Base-by-base conservation (phyloP, 2,797 vertebrate species). In the Phaenicophaeus curvirostris region DNA sequence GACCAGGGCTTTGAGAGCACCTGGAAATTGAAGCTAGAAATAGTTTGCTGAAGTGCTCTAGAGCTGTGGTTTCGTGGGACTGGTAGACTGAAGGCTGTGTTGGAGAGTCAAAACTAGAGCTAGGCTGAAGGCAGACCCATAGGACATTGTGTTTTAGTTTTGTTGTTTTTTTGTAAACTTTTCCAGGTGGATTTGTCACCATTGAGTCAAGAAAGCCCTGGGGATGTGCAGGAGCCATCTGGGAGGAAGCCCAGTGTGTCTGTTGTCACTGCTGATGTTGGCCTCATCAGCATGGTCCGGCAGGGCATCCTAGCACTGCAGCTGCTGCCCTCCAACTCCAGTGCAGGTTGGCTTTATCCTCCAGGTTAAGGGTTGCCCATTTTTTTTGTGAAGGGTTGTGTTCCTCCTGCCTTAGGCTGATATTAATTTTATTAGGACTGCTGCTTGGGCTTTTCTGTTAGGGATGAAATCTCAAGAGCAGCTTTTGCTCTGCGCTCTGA, bases 221-320 rank as follows among this genome's bases (percentile, higher is more conserved):
- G 95, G 94, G 98, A 98, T 2, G 41, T 91, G 23, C 88, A 96
- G 66, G 98, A 99, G 77, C 96, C 97, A 7, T 95, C 81, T 7
- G 96, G 98, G 41, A 98, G 98, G 93, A 99, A 98, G 93, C 97
- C 98, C 82, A 98, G 98, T 0, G 96, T 99, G 91, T 99, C 99
- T 76, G 98, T 99, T 98, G 99, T 99, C 89, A 99, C 99, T 8
- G 98, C 99, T 14, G 99, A 99, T 7, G 98, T 99, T 80, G 99
- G 99, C 16, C 98, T 99, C 44, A 99, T 99, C 98, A 99, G 98
- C 97, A 99, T 99, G 99, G 99, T 99, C 23, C 98, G 99, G 30
- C 99, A 99, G 85, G 99, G 99, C 23, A 99, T 99, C 96, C 97
- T 99, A 66, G 99, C 99, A 0, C 98, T 99, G 77, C 99, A 99